These are phyloP conservation scores for Ectropis grisescens DNA, from an alignment of 1,140 invertebrate species.

Conservation along the genomic window DNA sequence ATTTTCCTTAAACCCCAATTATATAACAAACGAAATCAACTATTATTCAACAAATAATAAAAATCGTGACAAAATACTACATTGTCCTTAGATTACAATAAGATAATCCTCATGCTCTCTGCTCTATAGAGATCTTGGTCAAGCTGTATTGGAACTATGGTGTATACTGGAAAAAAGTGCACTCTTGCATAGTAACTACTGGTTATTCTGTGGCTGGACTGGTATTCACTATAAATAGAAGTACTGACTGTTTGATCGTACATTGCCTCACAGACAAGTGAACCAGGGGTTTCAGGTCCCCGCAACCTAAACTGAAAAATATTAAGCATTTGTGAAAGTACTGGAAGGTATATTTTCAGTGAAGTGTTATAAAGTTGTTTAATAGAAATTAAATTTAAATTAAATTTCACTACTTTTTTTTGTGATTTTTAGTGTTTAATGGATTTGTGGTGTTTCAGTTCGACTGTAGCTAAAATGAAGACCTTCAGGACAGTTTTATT, in stretches of 20 bases:
- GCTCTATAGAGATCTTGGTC: too few species aligned
- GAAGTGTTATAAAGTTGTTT: not conserved
- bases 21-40: too few species aligned
- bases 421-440: conserved; percentile 6
- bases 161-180: too few species aligned
- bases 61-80: too few species aligned
- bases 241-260: conserved; percentile 19
- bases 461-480: conserved; percentile 41
- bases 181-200: too few species aligned
- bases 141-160: too few species aligned
- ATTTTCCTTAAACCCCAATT: too few species aligned
- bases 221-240: conserved; percentile 54
- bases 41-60: too few species aligned
- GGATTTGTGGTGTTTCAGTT: conserved; percentile 41
- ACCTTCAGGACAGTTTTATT: conserved; percentile 30
- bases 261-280: conserved; percentile 43
- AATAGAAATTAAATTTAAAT: not conserved
- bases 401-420: not conserved
- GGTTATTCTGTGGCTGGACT: too few species aligned
- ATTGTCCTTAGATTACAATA: too few species aligned
- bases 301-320: conserved; percentile 23
- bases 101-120: too few species aligned
- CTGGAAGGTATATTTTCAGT: conserved; percentile 40
- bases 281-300: conserved; percentile 38
- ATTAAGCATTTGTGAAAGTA: conserved; percentile 47